These are phyloP conservation scores for Echinarachnius parma DNA, from an alignment of 53 echinoderm and acorn worm species.

Conservation along the genomic window DNA sequence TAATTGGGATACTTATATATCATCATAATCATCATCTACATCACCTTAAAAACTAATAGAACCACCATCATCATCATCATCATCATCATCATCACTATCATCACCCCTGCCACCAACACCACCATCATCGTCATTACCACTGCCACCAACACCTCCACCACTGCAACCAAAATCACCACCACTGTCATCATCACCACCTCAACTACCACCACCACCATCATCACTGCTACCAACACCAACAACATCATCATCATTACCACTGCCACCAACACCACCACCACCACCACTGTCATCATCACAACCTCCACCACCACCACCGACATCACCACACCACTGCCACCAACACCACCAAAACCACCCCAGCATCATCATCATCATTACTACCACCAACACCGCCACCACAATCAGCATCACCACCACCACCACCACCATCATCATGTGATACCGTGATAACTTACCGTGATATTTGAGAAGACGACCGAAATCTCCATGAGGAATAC, in stretches of 20 bases:
- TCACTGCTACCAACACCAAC: neutral
- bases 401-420: too few relatives aligned
- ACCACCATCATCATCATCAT: neutral
- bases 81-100: neutral
- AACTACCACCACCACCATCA: neutral
- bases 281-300: neutral
- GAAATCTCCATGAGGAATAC: slow-evolving; percentile 63
- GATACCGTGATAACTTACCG: slow-evolving; percentile 55
- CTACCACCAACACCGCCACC: neutral
- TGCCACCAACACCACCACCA: neutral
- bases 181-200: neutral
- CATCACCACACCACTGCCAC: neutral
- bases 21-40: neutral
- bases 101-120: neutral
- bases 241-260: neutral
- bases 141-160: neutral
- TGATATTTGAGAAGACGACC: slow-evolving; percentile 68
- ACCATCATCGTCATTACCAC: neutral
- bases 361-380: neutral
- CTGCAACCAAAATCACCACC: neutral
- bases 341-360: neutral
- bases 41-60: neutral
- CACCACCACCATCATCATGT: neutral
- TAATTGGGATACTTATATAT: too few relatives aligned
- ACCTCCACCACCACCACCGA: neutral